phyloP scores from a whole-genome alignment of 2,888 invertebrate species.

The Apamea epomidion region DNA sequence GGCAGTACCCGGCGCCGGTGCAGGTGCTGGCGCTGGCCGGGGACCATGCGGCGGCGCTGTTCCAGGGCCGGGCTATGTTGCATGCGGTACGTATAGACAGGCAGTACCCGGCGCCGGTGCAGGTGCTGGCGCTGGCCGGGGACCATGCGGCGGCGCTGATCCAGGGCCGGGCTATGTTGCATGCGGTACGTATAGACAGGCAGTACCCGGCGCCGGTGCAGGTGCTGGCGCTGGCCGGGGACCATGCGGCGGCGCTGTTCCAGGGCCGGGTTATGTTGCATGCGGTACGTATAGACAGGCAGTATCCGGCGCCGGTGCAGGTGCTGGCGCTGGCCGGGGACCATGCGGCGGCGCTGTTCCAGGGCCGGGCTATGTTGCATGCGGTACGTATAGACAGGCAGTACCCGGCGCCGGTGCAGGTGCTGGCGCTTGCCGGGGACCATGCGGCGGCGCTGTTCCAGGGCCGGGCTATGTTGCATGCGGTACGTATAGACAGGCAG shows the following conservation, averaged over 20 bases:
- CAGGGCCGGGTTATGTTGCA: conserved; percentile 96
- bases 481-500: conserved; percentile 91
- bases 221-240: conserved; percentile 94
- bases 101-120: conserved; percentile 96
- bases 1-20: conserved; percentile 96
- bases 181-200: conserved; percentile 88
- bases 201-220: conserved; percentile 96
- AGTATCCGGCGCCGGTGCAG: conserved; percentile 96
- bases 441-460: conserved; percentile 97
- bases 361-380: conserved; percentile 95
- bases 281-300: conserved; percentile 77
- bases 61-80: conserved; percentile 95
- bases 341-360: conserved; percentile 96
- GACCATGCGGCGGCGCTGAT: conserved; percentile 96
- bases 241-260: conserved; percentile 96
- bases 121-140: conserved; percentile 94
- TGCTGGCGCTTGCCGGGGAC: conserved; percentile 94
- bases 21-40: conserved; percentile 94
- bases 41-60: conserved; percentile 96
- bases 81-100: conserved; percentile 90
- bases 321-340: conserved; percentile 94
- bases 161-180: conserved; percentile 95
- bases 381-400: conserved; percentile 88
- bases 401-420: conserved; percentile 96
- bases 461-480: conserved; percentile 95